phyloP scores from a whole-genome alignment of 2,888 invertebrate species.

The Himalopsyche tibetana region DNA sequence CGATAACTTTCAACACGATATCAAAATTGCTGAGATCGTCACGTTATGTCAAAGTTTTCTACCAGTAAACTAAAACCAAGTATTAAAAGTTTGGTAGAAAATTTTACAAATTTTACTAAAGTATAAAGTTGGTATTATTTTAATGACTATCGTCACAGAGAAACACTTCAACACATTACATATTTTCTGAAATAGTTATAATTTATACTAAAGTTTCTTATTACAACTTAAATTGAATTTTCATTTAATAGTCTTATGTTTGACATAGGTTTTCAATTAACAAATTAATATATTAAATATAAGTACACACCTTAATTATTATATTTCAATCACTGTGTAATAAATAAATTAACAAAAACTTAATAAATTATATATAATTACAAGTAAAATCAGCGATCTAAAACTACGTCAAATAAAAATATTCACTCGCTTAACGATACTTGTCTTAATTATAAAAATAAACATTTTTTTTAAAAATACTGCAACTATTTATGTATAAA shows the following conservation, averaged over 20 bases:
- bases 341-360: no score
- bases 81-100: background rate
- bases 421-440: no score
- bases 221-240: background rate
- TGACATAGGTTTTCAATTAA: background rate
- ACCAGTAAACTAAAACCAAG: background rate
- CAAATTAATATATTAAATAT: no score
- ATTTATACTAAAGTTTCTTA: background rate
- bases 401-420: no score
- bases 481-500: no score
- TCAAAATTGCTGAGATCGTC: background rate
- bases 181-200: background rate
- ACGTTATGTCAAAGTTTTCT: conserved; percentile 2
- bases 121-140: background rate
- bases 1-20: conserved; percentile 16
- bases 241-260: background rate
- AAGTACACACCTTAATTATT: no score
- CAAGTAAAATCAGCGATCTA: no score
- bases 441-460: no score
- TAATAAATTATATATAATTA: no score
- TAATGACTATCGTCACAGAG: background rate
- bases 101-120: background rate
- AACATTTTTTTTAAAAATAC: no score
- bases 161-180: conserved; percentile 3
- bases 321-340: no score